Base-by-base conservation (phyloP, 2,113 vertebrate genomes). In the Sphaerodactylus townsendi region DNA sequence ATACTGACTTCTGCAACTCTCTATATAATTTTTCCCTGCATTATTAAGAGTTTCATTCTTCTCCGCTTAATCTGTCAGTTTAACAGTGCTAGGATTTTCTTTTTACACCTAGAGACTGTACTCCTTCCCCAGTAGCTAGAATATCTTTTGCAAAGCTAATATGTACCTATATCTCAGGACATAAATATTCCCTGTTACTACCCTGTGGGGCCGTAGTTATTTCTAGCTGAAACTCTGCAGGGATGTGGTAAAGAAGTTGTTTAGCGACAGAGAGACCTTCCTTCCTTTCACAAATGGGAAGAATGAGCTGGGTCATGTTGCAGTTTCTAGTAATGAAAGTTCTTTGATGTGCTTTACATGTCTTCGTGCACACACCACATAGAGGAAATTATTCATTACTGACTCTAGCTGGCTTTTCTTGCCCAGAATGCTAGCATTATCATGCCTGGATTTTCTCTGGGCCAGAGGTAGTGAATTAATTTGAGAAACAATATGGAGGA, bases 381-480 rank as follows among this genome's bases (percentile, higher is more conserved):
- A 19, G 64, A 87, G 80, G 89, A 90, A 88, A 30, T 73, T 2
- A 0, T 59, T 64, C 0, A 0, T n/a, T 79, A 75, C 48, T 73
- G 76, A 68, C 6, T 25, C 4, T 0, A 77, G 41, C 35, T 84
- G 30, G 0, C 1, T 79, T 33, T 81, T 73, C 28, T 90, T 50
- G 56, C 74, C 81, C 86, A 87, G 91, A 8, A n/a, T 85, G 86
- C 78, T 28, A 39, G 15, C 25, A 37, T 25, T 10, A 66, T 48
- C 30, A 33, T 56, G 10, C 41, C 71, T 66, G 56, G 33, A 66
- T 37, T 48, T 75, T 53, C 14, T 10, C 25, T 59, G 56, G 56
- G 56, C 56, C 21, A 25, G 5, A 6, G 56, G 56, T 25, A 59
- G 23, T 59, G 50, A 53, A 53, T 53, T 53, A 53, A 5, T 53